Evolutionary conservation across 2,888 invertebrate genomes (phyloP).

Genomic region (Zaprionus lineosus): DNA sequence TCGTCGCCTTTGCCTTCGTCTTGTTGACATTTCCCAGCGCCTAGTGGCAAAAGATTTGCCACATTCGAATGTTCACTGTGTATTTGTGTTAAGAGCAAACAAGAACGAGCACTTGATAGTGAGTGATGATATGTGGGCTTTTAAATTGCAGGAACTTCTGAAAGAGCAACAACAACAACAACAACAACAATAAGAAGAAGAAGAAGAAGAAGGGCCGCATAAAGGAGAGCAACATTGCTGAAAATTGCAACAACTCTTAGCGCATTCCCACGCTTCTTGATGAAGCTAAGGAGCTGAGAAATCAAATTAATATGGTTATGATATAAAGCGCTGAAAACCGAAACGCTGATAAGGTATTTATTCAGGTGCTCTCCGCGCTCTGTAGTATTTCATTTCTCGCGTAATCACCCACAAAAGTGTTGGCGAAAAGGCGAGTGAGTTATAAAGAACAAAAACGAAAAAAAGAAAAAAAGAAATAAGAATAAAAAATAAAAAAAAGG

Average conservation of each 20-base stretch:
- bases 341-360: slow-evolving; percentile 72
- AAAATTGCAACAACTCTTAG: slow-evolving; percentile 48
- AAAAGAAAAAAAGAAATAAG: neutral
- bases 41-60: slow-evolving; percentile 49
- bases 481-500: neutral
- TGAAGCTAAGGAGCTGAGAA: slow-evolving; percentile 46
- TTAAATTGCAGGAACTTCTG: slow-evolving; percentile 26
- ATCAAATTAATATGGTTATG: slow-evolving; percentile 67
- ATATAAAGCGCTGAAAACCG: slow-evolving; percentile 62
- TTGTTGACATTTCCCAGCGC: slow-evolving; percentile 68
- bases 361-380: slow-evolving; percentile 66
- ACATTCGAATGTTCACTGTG: too few relatives aligned
- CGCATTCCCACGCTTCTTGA: slow-evolving; percentile 70
- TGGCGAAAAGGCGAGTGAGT: slow-evolving; percentile 55
- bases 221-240: slow-evolving; percentile 27
- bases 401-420: slow-evolving; percentile 72
- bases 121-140: slow-evolving; percentile 41
- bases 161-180: neutral
- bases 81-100: slow-evolving; percentile 38
- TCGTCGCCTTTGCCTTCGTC: slow-evolving; percentile 26
- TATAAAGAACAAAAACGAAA: slow-evolving; percentile 43
- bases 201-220: slow-evolving; percentile 6
- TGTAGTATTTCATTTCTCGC: slow-evolving; percentile 35
- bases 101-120: slow-evolving; percentile 67
- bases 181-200: slow-evolving; percentile 20